phyloP scores from a whole-genome alignment of 30 jellyfish, hydroid and myxozoan genomes.

The Mastigias papua region DNA sequence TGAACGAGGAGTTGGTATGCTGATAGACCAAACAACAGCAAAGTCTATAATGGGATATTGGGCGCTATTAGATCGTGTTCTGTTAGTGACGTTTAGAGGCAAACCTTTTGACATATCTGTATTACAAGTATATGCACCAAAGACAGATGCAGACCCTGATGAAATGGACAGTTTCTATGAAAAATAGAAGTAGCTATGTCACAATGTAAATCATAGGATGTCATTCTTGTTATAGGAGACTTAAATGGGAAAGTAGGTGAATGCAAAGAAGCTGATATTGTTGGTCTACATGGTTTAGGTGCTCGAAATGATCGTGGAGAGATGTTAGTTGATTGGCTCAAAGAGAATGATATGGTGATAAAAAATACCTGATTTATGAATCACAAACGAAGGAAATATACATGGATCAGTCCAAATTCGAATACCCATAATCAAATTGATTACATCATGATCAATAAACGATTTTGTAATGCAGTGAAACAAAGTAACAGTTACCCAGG shows the following conservation, averaged over 20 bases:
- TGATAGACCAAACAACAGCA: constrained; percentile 50
- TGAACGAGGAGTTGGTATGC: constrained; percentile 57
- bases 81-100: constrained; percentile 49
- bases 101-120: constrained; percentile 49
- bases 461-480: constrained; percentile 4
- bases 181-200: not conserved
- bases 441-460: not conserved
- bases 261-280: not conserved
- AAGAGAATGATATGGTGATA: constrained; percentile 2
- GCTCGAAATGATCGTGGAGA: constrained; percentile 44
- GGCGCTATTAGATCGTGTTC: constrained; percentile 24
- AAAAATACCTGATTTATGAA: constrained; percentile 8
- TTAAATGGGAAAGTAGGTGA: constrained; percentile 33
- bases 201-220: constrained; percentile 27
- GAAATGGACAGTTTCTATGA: constrained; percentile 37
- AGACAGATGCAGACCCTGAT: constrained; percentile 23
- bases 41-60: constrained; percentile 39
- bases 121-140: constrained; percentile 49
- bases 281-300: constrained; percentile 38
- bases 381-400: not conserved
- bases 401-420: not conserved
- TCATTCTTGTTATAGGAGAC: constrained; percentile 51
- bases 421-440: not conserved
- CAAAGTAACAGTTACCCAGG: not conserved
- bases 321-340: constrained; percentile 12